A percentile compares a stretch with the other conserved stretches of the same genome.
phyloP scores from a whole-genome alignment of 2,888 invertebrate genomes.

The Timema cristinae region DNA sequence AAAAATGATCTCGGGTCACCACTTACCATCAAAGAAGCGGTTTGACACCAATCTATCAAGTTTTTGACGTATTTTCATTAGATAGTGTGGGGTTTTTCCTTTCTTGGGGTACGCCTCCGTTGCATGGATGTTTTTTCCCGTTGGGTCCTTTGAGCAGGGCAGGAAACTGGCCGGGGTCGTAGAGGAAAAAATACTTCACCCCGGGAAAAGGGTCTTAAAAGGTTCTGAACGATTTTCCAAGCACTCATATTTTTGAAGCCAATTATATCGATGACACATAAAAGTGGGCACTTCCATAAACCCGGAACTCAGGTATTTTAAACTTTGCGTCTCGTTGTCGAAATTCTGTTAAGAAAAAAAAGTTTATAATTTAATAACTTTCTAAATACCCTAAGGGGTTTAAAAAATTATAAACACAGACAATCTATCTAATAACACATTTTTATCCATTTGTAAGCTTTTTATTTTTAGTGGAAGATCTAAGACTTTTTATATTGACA shows the following conservation, averaged over 20 bases:
- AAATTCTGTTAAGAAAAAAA: no score
- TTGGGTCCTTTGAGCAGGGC: slow-evolving; percentile 41
- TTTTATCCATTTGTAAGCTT: no score
- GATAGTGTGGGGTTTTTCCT: slow-evolving; percentile 61
- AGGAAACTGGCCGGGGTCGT: slow-evolving; percentile 61
- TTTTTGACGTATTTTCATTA: slow-evolving; percentile 53
- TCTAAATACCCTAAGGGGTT: no score
- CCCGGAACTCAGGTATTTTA: slow-evolving; percentile 44
- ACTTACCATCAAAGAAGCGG: slow-evolving; percentile 55
- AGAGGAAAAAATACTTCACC: slow-evolving; percentile 65
- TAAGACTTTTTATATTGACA: no score
- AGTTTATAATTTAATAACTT: no score
- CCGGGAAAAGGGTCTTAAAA: slow-evolving; percentile 57
- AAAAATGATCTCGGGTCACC: neutral
- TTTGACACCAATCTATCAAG: slow-evolving; percentile 60
- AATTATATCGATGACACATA: slow-evolving; percentile 61
- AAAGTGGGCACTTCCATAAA: slow-evolving; percentile 79
- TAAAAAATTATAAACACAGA: no score
- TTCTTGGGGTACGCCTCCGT: slow-evolving; percentile 76
- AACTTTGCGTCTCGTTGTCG: no score
- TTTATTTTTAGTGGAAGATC: no score
- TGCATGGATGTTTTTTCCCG: slow-evolving; percentile 52
- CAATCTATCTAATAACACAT: no score
- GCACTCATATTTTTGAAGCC: slow-evolving; percentile 54
- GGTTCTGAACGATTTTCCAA: slow-evolving; percentile 65